Evolutionary conservation across 2,113 vertebrate genomes (phyloP).

Genomic region (Sapajus apella): DNA sequence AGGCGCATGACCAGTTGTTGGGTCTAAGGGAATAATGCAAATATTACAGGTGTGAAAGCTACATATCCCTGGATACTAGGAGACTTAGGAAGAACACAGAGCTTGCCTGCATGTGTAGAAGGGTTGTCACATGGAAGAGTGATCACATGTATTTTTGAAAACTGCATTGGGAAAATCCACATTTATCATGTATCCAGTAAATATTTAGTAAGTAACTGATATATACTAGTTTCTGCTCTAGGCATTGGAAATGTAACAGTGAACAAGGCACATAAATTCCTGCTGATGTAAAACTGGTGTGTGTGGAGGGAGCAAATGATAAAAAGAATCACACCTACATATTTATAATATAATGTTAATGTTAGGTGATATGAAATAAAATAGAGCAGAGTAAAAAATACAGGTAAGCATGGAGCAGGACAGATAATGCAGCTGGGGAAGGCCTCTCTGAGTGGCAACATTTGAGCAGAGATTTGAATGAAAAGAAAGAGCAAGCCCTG

Average conservation of each 20-base stretch:
- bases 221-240: not conserved
- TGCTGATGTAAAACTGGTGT: not conserved
- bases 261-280: not conserved
- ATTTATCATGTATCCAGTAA: not conserved
- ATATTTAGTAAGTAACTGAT: not conserved
- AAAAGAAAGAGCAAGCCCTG: not conserved
- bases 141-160: constrained; percentile 37
- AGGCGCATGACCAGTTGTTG: not conserved
- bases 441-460: not conserved
- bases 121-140: not conserved
- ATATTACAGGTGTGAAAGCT: not conserved
- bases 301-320: not conserved
- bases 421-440: not conserved
- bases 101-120: not conserved
- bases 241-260: not conserved
- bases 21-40: not conserved
- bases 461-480: not conserved
- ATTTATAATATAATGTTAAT: not conserved
- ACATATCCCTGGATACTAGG: not conserved
- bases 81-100: not conserved
- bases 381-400: not conserved
- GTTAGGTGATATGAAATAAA: not conserved
- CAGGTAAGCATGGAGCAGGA: not conserved
- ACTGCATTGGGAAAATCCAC: not conserved
- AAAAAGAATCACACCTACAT: not conserved